These are phyloP conservation scores for Cryptus armator DNA, from an alignment of 2,888 invertebrate species.

Conservation along the genomic window DNA sequence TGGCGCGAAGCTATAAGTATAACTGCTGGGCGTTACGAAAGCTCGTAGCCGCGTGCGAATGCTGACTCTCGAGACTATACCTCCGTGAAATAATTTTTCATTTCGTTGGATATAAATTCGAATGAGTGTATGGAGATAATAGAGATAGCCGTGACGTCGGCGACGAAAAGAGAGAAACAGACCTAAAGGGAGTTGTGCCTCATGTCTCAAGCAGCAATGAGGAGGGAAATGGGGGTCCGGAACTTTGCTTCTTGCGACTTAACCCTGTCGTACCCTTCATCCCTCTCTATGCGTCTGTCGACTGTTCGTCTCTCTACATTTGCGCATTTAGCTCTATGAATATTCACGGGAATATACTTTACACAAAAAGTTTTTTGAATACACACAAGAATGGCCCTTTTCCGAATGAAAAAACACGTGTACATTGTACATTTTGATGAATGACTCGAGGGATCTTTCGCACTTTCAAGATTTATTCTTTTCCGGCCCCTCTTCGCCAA, in stretches of 20 bases:
- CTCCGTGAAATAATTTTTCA: constrained; percentile 59
- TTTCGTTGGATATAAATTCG: constrained; percentile 52
- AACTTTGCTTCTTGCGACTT: not conserved
- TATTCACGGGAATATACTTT: not conserved
- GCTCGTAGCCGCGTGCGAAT: not conserved
- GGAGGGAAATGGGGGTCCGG: no score
- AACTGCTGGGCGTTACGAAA: constrained; percentile 8
- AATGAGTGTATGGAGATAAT: constrained; percentile 45
- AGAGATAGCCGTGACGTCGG: not conserved
- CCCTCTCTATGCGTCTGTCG: not conserved
- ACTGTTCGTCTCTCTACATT: not conserved
- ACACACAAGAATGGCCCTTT: not conserved
- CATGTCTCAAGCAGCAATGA: not conserved
- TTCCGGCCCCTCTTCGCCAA: not conserved
- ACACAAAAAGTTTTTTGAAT: not conserved
- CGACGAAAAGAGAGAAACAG: not conserved
- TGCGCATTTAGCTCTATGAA: constrained; percentile 4
- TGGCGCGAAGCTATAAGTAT: not conserved
- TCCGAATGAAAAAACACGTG: not conserved
- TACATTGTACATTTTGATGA: not conserved
- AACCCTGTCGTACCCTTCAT: not conserved
- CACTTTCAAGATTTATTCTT: constrained; percentile 27
- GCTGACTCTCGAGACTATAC: not conserved
- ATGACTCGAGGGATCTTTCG: constrained; percentile 16
- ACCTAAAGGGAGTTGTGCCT: not conserved